Evolutionary conservation across 1,140 invertebrate genomes (phyloP).

Genomic region (Apis cerana): DNA sequence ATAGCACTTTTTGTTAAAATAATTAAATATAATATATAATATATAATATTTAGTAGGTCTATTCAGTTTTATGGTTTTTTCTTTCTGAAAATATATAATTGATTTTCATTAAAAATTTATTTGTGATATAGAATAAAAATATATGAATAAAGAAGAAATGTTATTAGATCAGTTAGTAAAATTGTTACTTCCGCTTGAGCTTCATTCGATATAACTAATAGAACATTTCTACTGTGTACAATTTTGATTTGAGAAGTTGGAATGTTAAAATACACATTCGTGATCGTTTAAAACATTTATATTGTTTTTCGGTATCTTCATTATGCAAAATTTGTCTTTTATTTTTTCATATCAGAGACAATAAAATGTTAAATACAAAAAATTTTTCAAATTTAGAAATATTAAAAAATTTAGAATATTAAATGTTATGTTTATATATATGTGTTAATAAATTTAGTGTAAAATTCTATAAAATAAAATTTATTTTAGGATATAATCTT

Average conservation of each 20-base stretch:
- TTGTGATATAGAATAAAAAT: background rate
- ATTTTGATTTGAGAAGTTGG: conserved; percentile 3
- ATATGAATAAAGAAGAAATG: conserved; percentile 12
- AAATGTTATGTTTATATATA: background rate
- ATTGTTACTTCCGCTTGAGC: conserved; percentile 39
- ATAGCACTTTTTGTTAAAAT: background rate
- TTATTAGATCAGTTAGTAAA: conserved; percentile 43
- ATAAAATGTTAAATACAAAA: background rate
- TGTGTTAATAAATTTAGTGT: background rate
- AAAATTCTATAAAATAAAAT: background rate
- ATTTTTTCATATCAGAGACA: background rate
- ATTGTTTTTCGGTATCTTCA: background rate
- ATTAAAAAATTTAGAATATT: background rate
- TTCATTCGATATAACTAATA: background rate
- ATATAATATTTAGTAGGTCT: background rate
- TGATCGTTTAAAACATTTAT: background rate
- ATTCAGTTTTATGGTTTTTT: background rate
- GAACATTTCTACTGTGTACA: conserved; percentile 5
- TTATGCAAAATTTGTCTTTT: background rate
- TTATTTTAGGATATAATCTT: too few species aligned
- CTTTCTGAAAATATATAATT: background rate
- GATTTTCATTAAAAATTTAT: background rate
- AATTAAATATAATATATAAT: background rate
- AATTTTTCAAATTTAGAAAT: background rate
- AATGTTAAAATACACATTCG: background rate